Evolutionary conservation across 2,797 vertebrate species (phyloP), one percentile per base, ranked within the genome.

Genomic region (Apodemus agrarius): DNA sequence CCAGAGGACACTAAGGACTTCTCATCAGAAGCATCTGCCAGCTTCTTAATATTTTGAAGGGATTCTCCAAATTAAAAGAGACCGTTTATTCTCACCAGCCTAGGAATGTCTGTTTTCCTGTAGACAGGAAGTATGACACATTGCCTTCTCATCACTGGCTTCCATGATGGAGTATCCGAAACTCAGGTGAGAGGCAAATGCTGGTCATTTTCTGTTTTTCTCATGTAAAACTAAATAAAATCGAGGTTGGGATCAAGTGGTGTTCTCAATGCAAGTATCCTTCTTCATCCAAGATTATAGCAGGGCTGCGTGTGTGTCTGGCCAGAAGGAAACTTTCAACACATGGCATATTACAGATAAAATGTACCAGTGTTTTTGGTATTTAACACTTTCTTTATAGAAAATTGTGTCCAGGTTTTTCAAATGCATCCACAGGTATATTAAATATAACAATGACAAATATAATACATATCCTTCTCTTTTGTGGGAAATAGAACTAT

Each of bases 41-140:
- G 59, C 85, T 81, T 79, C 40, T 65, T 94, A 76, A 61, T 61
- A 67, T 96, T 82, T 90, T 31, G 63, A 96, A 92, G 82, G 24
- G 49, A 89, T 90, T 92, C 90, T 95, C 76, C 93, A 96, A 91
- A 76, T 92, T 96, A 61, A 92, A 94, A 26, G 75, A 79, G 26
- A 67, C 14, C 37, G 67, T 85, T 89, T 72, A 63, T 93, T 95
- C 92, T 82, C 61, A 87, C 67, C 82, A 82, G 22, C 52, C 57
- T 52, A 34, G 43, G 67, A 76, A 21, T 69, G 37, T 80, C 13
- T 91, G 83, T 76, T 43, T 92, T 96, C 31, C 54, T 74, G n/a
- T 59, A 67, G 46, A 72, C 31, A 84, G 80, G 59, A 96, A 83
- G 67, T 37, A 37, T 8, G 81, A 79, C 31, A 40, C 26, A 46